phyloP scores from a whole-genome alignment of 2,888 invertebrate genomes.

The Drosophila setosimentum region DNA sequence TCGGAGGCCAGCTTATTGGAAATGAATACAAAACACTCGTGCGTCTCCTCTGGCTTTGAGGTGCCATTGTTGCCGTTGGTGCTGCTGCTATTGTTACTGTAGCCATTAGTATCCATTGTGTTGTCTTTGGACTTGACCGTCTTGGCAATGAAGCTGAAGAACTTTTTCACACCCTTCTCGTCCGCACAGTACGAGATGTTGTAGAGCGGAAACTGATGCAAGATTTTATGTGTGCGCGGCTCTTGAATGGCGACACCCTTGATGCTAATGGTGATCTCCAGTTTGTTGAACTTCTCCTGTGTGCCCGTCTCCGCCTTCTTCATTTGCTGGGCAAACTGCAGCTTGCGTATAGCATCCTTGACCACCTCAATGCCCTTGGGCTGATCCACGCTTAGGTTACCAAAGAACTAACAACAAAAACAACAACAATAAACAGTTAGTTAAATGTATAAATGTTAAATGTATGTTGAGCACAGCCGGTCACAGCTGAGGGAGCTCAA shows the following conservation, averaged over 20 bases:
- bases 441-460: background rate
- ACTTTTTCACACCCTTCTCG: slow-evolving; percentile 98
- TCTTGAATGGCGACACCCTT: slow-evolving; percentile 97
- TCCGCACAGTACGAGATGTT: slow-evolving; percentile 99
- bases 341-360: slow-evolving; percentile 97
- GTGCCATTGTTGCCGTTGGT: slow-evolving; percentile 51
- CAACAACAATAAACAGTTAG: background rate
- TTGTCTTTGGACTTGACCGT: slow-evolving; percentile 68
- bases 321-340: slow-evolving; percentile 96
- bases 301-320: slow-evolving; percentile 94
- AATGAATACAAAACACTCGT: slow-evolving; percentile 98
- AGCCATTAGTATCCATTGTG: slow-evolving; percentile 51
- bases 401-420: slow-evolving; percentile 90
- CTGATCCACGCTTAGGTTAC: slow-evolving; percentile 97
- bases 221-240: slow-evolving; percentile 91
- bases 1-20: slow-evolving; percentile 99
- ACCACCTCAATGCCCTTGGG: slow-evolving; percentile 99
- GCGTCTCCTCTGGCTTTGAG: slow-evolving; percentile 88
- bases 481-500: background rate
- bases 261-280: slow-evolving; percentile 98
- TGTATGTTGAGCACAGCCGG: background rate
- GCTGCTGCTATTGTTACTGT: slow-evolving; percentile 32
- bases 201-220: slow-evolving; percentile 98
- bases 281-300: slow-evolving; percentile 93
- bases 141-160: slow-evolving; percentile 89